Percentiles rank a stretch among this genome's conserved stretches.
Evolutionary conservation across 2,797 vertebrate genomes (phyloP).

Genomic region (Leptoclinus maculatus): DNA sequence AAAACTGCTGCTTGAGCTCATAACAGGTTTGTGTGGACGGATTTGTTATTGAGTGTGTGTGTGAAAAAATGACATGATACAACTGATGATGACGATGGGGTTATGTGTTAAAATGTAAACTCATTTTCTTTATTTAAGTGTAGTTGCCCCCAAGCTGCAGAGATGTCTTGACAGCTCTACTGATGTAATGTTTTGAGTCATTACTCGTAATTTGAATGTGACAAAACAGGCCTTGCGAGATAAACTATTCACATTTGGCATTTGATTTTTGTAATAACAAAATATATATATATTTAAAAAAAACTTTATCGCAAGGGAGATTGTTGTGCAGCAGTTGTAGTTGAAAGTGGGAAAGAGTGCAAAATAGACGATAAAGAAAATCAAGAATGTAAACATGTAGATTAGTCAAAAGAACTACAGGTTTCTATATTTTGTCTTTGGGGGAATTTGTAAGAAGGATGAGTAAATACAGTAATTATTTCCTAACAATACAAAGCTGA

Average conservation of each 20-base stretch:
- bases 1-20: not conserved
- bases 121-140: not conserved
- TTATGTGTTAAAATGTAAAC: not conserved
- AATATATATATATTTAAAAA: not conserved
- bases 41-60: not conserved
- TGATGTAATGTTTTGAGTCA: constrained; percentile 30
- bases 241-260: not conserved
- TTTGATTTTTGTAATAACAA: not conserved
- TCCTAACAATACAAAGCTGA: not conserved
- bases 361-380: not conserved
- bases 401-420: accelerated
- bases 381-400: not conserved
- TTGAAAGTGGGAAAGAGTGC: not conserved
- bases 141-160: not conserved
- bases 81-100: not conserved
- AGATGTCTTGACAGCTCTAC: not conserved
- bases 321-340: not conserved
- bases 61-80: not conserved
- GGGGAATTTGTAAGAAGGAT: not conserved
- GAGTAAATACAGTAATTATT: not conserved
- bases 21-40: not conserved
- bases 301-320: not conserved
- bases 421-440: not conserved
- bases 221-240: not conserved
- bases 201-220: constrained; percentile 24